Percentiles rank a stretch among this genome's conserved stretches.
Conservation (phyloP, 2,888 invertebrate genomes). For the Cremastinae sp. region DNA sequence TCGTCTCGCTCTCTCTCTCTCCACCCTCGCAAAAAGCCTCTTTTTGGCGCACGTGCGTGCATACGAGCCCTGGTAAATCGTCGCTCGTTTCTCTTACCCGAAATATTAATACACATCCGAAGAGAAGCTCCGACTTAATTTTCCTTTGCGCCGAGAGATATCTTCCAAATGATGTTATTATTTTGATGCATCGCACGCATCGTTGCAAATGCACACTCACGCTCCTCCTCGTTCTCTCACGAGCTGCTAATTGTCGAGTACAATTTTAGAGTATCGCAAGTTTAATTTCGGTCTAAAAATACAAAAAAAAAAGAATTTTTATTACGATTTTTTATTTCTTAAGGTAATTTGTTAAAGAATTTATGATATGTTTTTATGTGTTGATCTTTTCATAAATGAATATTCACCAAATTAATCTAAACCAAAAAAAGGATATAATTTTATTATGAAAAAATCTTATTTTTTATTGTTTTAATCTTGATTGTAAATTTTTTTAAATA, state of each 20-base stretch:
- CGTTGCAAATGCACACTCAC: constrained; percentile 28
- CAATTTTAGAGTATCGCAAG: constrained; percentile 12
- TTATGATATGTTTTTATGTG: too few relatives aligned
- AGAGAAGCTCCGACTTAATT: constrained; percentile 48
- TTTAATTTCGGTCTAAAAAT: not conserved
- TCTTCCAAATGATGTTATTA: constrained; percentile 52
- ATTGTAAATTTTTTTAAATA: too few relatives aligned
- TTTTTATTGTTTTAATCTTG: too few relatives aligned
- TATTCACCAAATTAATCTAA: too few relatives aligned
- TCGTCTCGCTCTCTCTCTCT: too few relatives aligned
- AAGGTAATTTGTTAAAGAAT: too few relatives aligned
- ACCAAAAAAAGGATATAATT: too few relatives aligned
- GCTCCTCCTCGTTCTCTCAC: not conserved
- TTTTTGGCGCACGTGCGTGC: constrained; percentile 22
- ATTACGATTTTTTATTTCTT: too few relatives aligned
- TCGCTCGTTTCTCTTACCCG: constrained; percentile 51
- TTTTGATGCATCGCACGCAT: constrained; percentile 37
- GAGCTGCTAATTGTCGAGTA: constrained; percentile 52
- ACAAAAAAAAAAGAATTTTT: not conserved
- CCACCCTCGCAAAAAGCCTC: constrained; percentile 30
- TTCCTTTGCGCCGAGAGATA: constrained; percentile 30
- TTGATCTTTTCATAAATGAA: too few relatives aligned
- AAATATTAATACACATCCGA: constrained; percentile 56
- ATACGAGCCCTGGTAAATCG: constrained; percentile 39
- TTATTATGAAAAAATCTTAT: too few relatives aligned